A percentile compares a stretch with the other conserved stretches of the same genome.
Evolutionary conservation across 2,797 vertebrate genomes (phyloP).

Genomic region (Esox lucius): DNA sequence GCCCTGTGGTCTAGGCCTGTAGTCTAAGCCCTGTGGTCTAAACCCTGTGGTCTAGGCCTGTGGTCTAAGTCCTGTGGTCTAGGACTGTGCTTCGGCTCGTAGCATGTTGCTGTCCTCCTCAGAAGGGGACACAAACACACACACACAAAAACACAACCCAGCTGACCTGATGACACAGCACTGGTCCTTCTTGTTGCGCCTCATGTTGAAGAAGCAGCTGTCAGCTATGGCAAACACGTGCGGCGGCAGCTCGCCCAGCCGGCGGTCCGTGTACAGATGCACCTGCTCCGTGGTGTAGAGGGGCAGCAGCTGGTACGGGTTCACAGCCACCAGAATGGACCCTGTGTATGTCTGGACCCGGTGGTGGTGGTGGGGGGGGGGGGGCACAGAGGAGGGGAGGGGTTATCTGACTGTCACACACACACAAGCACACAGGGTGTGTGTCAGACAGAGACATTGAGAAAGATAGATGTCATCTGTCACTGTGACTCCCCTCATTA

Average conservation of each 20-base stretch:
- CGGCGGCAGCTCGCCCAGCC: constrained; percentile 89
- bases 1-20: too few species aligned
- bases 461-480: too few species aligned
- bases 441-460: too few species aligned
- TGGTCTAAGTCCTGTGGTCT: too few species aligned
- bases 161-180: constrained; percentile 94
- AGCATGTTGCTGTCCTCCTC: too few species aligned
- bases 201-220: constrained; percentile 95
- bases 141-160: not conserved
- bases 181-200: constrained; percentile 83
- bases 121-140: not conserved
- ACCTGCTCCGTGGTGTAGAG: constrained; percentile 90
- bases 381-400: constrained; percentile 19
- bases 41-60: too few species aligned
- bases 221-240: constrained; percentile 95
- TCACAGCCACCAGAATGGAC: constrained; percentile 94
- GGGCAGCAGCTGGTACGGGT: constrained; percentile 93
- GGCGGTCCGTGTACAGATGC: constrained; percentile 81
- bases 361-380: constrained; percentile 20
- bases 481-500: not conserved
- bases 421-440: constrained; percentile 5
- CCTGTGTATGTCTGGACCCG: constrained; percentile 89
- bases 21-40: too few species aligned
- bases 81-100: too few species aligned
- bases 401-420: constrained; percentile 18